phyloP scores from a whole-genome alignment of 2,888 invertebrate species.

The Drosophila neonasuta region DNA sequence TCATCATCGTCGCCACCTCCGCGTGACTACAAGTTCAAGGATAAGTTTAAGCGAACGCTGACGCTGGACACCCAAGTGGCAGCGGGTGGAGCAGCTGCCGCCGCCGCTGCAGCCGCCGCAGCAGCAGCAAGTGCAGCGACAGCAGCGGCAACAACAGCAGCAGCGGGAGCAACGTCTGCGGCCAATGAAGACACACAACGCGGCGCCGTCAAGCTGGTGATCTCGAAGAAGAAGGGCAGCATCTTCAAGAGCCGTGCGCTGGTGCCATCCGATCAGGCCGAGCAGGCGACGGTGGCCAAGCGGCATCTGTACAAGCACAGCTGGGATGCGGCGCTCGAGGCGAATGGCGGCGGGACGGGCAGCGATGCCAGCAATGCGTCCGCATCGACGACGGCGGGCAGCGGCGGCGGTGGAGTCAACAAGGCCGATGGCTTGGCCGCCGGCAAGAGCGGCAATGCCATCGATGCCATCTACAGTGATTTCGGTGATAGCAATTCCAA shows the following conservation, averaged over 20 bases:
- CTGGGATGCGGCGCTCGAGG: constrained; percentile 89
- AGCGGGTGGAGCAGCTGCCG: constrained; percentile 47
- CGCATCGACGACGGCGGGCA: constrained; percentile 46
- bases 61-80: constrained; percentile 77
- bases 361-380: constrained; percentile 69
- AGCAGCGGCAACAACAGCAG: not conserved
- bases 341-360: constrained; percentile 71
- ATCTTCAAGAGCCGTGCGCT: constrained; percentile 93
- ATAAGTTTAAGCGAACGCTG: constrained; percentile 81
- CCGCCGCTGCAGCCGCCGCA: constrained; percentile 29
- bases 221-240: constrained; percentile 92
- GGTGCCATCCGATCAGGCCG: constrained; percentile 82
- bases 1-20: constrained; percentile 75
- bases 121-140: constrained; percentile 16
- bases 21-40: constrained; percentile 81
- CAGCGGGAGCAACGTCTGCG: constrained; percentile 18
- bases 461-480: constrained; percentile 77
- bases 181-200: constrained; percentile 67
- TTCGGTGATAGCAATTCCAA: constrained; percentile 76
- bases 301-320: constrained; percentile 93
- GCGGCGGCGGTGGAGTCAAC: constrained; percentile 12
- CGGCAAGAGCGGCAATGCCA: constrained; percentile 52
- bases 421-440: constrained; percentile 45
- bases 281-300: constrained; percentile 85
- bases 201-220: constrained; percentile 86